Percentiles rank a stretch among this genome's conserved stretches.
Evolutionary conservation across 1,140 invertebrate species (phyloP).

Genomic region (Lepeophtheirus salmonis): DNA sequence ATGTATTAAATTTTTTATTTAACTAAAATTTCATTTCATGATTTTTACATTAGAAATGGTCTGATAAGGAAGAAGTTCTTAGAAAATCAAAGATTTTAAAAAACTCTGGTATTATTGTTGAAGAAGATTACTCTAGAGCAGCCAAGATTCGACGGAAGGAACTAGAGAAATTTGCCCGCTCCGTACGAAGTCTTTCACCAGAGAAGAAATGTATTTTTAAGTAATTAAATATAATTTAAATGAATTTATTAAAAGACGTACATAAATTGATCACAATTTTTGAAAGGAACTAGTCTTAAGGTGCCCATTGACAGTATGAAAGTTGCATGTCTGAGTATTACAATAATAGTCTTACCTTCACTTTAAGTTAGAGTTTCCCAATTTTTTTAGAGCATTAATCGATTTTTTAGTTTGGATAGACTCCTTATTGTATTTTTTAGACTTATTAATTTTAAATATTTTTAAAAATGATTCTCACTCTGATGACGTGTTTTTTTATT

Average conservation of each 20-base stretch:
- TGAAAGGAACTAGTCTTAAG: too few species aligned
- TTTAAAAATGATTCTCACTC: too few species aligned
- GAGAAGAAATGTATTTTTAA: not conserved
- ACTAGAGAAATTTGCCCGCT: conserved; percentile 9
- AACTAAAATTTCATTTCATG: not conserved
- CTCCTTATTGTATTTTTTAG: too few species aligned
- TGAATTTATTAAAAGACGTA: not conserved
- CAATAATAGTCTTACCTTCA: too few species aligned
- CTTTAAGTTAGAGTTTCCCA: too few species aligned
- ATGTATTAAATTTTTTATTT: not conserved
- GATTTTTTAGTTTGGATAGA: too few species aligned
- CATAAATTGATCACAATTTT: not conserved
- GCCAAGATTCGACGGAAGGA: conserved; percentile 16
- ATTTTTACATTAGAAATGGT: conserved; percentile 9
- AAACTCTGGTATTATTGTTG: conserved; percentile 3
- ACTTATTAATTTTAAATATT: too few species aligned
- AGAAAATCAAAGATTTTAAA: conserved; percentile 14
- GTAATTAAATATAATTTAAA: not conserved
- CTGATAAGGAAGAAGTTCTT: conserved; percentile 13
- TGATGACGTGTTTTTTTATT: too few species aligned
- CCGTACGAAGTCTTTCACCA: not conserved
- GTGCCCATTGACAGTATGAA: too few species aligned
- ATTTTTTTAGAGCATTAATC: not conserved
- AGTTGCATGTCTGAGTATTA: too few species aligned
- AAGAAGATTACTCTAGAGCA: conserved; percentile 11